Evolutionary conservation across 1,140 invertebrate species (phyloP), one percentile per base, ranked within the genome.

Genomic region (Neotoxoptera formosana): DNA sequence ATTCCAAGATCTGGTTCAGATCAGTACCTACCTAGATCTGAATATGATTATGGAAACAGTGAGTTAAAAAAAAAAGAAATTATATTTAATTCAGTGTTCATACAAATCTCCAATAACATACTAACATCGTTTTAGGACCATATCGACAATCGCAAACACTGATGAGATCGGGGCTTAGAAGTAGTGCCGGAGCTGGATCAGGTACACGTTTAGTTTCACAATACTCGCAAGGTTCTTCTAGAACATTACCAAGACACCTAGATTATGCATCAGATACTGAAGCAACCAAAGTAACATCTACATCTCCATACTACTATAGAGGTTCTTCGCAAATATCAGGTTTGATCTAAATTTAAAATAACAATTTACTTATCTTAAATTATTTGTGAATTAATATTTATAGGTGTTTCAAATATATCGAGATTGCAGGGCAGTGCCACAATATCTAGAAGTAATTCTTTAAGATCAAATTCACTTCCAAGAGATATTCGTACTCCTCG

Each of bases 241-340:
- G 93, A 30, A 96, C 96, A 41, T 87, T 94, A 87, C 90, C 93
- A 11, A 96, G 97, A 95, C 96, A 97, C 94, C 95, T 98, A 94
- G 98, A 98, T 95, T 98, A 98, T 95, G 98, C 98, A 56, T 99
- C 98, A 30, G 99, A 99, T 95, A 99, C 98, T 0, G 99, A 99
- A 96, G 97, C 98, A 20, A 95, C 95, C 47, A 97, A 97, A 34
- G 96, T 97, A 34, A 96, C 97, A 93, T 96, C 97, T 48, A 93
- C 94, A 76, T 97, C 97, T 67, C 97, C 97, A 95, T 98, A 98
- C 94, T 98, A 97, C 95, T 97, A 97, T 94, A 96, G 96, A 95
- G 96, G 96, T 86, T 95, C 96, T 51, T 91, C 94, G 1, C 67
- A 93, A 41, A 53, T 93, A 84, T 67, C 91, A 56, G 91, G 91